phyloP scores from a whole-genome alignment of 1,140 invertebrate genomes.

The Galleria mellonella region DNA sequence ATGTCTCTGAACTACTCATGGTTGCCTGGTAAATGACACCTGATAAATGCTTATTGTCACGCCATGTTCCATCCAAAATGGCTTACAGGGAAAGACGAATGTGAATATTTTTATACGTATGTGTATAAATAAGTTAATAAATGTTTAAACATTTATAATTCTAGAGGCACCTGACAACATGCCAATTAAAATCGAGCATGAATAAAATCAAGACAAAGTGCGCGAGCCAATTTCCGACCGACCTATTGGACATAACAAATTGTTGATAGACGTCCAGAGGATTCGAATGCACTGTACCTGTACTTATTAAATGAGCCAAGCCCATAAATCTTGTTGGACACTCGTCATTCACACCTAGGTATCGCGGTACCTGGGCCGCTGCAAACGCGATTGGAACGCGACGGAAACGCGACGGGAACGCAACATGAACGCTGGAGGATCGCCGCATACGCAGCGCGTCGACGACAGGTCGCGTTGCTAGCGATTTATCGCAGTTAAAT shows the following conservation, averaged over 20 bases:
- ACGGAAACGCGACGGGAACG: constrained; percentile 17
- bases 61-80: too few relatives aligned
- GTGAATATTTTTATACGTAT: too few relatives aligned
- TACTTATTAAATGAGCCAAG: constrained; percentile 11
- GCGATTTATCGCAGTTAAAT: constrained; percentile 44
- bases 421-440: constrained; percentile 13
- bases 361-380: constrained; percentile 2
- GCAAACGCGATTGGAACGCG: constrained; percentile 2
- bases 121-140: too few relatives aligned
- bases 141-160: constrained; percentile 21
- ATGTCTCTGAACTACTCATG: too few relatives aligned
- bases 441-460: constrained; percentile 13
- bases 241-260: too few relatives aligned
- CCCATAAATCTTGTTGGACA: constrained; percentile 27
- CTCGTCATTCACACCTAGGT: constrained; percentile 37
- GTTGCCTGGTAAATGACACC: too few relatives aligned
- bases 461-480: constrained; percentile 25
- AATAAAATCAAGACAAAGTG: too few relatives aligned
- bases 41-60: too few relatives aligned
- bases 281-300: constrained; percentile 1
- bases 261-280: too few relatives aligned
- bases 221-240: too few relatives aligned
- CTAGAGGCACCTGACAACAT: neutral
- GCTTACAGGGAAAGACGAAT: too few relatives aligned
- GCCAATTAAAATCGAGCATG: too few relatives aligned